A percentile compares a stretch with the other conserved stretches of the same genome.
These are phyloP conservation scores for Poeciliopsis occidentalis DNA, from an alignment of 2,113 vertebrate genomes.

Conservation along the genomic window DNA sequence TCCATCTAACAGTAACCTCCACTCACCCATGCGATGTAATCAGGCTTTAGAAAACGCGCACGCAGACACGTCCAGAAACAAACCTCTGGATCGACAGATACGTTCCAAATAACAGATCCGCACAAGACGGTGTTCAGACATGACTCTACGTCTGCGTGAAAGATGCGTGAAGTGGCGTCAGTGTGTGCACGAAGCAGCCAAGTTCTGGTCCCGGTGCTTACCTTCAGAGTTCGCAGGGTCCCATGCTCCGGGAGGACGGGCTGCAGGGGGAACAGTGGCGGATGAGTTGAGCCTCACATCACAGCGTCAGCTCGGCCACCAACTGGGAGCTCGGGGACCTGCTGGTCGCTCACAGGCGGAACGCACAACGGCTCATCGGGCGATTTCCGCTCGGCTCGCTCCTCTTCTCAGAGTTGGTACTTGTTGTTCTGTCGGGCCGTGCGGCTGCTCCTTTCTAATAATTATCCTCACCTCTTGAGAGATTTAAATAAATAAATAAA, in stretches of 20 bases:
- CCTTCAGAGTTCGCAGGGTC: slow-evolving; percentile 66
- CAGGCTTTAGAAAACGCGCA: not conserved
- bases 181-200: not conserved
- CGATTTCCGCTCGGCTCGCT: not conserved
- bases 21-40: not conserved
- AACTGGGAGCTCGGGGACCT: not conserved
- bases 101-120: too few species aligned
- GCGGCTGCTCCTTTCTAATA: not conserved
- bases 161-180: not conserved
- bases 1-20: not conserved
- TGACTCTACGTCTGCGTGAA: not conserved
- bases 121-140: not conserved
- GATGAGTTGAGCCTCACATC: slow-evolving; percentile 42
- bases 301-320: slow-evolving; percentile 4
- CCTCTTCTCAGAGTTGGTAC: not conserved
- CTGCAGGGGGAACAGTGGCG: slow-evolving; percentile 17
- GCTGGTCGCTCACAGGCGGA: slow-evolving; percentile 2
- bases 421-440: not conserved
- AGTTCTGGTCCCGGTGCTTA: slow-evolving; percentile 41
- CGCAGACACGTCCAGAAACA: not conserved
- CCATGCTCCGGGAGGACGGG: slow-evolving; percentile 36
- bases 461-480: not conserved
- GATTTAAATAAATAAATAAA: not conserved
- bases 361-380: slow-evolving; percentile 20
- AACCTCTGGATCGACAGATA: too few species aligned